These are phyloP conservation scores for Rhizomys pruinosus DNA, from an alignment of 2,113 vertebrate genomes.

Conservation along the genomic window DNA sequence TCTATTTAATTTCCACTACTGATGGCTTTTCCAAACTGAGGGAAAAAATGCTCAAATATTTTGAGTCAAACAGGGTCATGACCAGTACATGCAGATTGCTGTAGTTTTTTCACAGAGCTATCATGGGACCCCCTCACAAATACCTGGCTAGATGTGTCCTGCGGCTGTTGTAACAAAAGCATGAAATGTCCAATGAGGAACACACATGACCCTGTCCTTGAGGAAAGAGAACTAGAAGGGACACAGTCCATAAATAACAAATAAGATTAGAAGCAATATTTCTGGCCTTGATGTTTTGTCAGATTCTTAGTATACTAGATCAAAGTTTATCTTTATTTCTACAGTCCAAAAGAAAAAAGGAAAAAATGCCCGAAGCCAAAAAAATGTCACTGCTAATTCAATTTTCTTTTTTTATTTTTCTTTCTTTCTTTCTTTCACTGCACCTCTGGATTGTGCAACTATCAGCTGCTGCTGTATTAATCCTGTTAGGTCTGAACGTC, in stretches of 20 bases:
- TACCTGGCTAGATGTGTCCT: not conserved
- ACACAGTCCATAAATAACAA: conserved; percentile 67
- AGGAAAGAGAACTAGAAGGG: conserved; percentile 51
- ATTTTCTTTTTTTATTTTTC: conserved; percentile 76
- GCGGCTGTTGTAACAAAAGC: conserved; percentile 11
- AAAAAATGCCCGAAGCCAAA: conserved; percentile 36
- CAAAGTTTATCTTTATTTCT: conserved; percentile 82
- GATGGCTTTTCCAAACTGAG: not conserved
- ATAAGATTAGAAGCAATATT: conserved; percentile 78
- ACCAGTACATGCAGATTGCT: not conserved
- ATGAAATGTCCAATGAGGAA: conserved; percentile 15
- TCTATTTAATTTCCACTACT: not conserved
- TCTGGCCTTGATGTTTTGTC: conserved; percentile 62
- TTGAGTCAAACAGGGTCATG: not conserved
- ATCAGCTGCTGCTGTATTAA: conserved; percentile 29
- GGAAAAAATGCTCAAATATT: not conserved
- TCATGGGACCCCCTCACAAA: rapidly evolving
- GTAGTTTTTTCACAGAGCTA: not conserved
- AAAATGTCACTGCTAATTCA: conserved; percentile 80
- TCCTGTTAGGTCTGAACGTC: conserved; percentile 41
- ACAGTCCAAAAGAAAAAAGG: conserved; percentile 46
- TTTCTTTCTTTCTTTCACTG: conserved; percentile 72
- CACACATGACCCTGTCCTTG: not conserved
- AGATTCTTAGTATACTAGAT: conserved; percentile 76
- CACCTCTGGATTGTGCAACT: conserved; percentile 66